Base-by-base conservation (phyloP, 2,113 vertebrate genomes). In the Gymnorhina tibicen region DNA sequence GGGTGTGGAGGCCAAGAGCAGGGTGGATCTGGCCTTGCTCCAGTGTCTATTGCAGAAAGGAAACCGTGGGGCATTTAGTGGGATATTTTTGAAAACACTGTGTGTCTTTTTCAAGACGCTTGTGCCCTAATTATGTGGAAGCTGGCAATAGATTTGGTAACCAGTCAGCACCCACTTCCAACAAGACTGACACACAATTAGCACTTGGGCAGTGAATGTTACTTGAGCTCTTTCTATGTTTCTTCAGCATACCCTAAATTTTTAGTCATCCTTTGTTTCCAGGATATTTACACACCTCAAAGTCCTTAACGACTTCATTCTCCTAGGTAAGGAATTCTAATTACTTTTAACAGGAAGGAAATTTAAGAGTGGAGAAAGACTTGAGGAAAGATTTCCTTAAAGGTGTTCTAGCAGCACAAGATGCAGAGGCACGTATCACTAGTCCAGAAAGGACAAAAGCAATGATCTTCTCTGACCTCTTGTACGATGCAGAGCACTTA, bases 1-100 rank as follows among this genome's bases (percentile, higher is more conserved):
- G 97, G 96, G 91, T 97, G 95, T 95, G 97, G 96, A 96, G 94
- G 92, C 85, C 87, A 95, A 84, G 67, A 91, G 81, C 63, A 91
- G 95, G 96, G 95, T 97, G 94, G 93, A 84, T 67, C 83, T 97
- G 97, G 96, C 91, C 81, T 76, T 73, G 33, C 59, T 96, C 96
- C 97, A 97, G 58, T 3, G 3, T 70, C 83, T 92, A 1, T 12
- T 39, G 85, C 93, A 96, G 93, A 93, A 85, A 95, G 83, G 70
- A 95, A 96, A 85, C 67, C 3, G 2, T 68, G 47, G 68, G 70
- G 70, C 32, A 72, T 86, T 95, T 94, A 69, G 56, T 78, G 28
- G 64, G 53, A 68, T 89, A 94, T 75, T 95, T 96, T 84, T 95
- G 42, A 95, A 93, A 93, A 85, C 44, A 60, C 2, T 64, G 49